Evolutionary conservation across 1,140 invertebrate species (phyloP), one percentile per base, ranked within the genome.

Genomic region (Amyelois transitella): DNA sequence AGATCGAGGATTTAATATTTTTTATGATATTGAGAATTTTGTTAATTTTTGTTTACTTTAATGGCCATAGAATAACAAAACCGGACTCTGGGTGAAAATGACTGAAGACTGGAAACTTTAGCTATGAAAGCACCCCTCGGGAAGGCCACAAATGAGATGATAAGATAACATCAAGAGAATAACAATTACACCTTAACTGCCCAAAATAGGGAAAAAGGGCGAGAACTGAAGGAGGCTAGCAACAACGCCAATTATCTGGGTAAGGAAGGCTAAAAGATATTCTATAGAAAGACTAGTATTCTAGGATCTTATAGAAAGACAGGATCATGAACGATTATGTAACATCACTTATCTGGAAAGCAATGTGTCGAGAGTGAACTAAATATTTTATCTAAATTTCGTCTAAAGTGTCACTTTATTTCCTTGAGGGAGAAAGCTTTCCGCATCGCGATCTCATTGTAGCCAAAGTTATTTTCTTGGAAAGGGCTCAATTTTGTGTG

Each of bases 401-500:
- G 20, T 44, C 18, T 53, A 53, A 45, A 48, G 20, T 21, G 20
- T 18, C 14, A 18, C 51, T 44, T 45, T 52, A 52, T 52, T 52
- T 45, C 43, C 51, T 53, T 24, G 6, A 17, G 43, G 43, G 1
- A 22, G 43, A 44, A 38, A 52, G 50, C 28, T 38, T 58, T 58
- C 25, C 43, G 48, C 45, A 60, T 69, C 60, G 63, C 60, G 21
- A 48, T 65, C 58, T 58, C 62, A 71, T 64, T 68, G 56, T 71
- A 66, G 62, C 60, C 60, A 64, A 66, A 69, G 62, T 66, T 60
- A 72, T 66, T 65, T 62, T 56, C 61, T 14, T 58, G 55, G 58
- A 70, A 72, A 72, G 62, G 66, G 69, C 65, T 75, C 75, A 73
- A 73, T 75, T 75, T 69, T 65, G 64, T 62, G 55, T 63, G 62